These are phyloP conservation scores for Phragmatobia fuliginosa DNA, from an alignment of 2,888 invertebrate genomes.

Conservation along the genomic window DNA sequence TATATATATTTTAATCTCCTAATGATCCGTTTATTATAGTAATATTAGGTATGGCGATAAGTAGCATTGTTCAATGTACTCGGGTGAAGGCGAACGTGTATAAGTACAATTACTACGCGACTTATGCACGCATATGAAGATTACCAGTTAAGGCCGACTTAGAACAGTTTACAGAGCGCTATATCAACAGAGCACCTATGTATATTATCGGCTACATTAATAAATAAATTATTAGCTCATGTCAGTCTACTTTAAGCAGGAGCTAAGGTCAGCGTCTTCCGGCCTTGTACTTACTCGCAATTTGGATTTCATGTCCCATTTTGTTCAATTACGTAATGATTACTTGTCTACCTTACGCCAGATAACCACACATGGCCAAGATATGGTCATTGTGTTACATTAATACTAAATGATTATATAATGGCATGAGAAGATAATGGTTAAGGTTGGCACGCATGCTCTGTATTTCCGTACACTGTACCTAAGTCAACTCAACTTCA, in stretches of 20 bases:
- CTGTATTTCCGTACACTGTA: background rate
- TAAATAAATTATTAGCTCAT: slow-evolving; percentile 51
- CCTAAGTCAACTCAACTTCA: background rate
- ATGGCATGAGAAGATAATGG: slow-evolving; percentile 15
- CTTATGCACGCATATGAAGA: slow-evolving; percentile 1
- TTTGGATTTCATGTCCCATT: slow-evolving; percentile 66
- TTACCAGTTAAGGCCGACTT: background rate
- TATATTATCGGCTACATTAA: slow-evolving; percentile 25
- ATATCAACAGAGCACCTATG: background rate
- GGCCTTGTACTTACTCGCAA: slow-evolving; percentile 63
- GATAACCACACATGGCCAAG: slow-evolving; percentile 59
- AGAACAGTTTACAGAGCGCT: background rate
- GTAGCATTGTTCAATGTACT: too few relatives aligned
- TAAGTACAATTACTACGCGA: background rate
- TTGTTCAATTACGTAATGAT: slow-evolving; percentile 62
- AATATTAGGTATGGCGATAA: slow-evolving; percentile 1
- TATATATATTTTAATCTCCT: background rate
- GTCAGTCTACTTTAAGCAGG: slow-evolving; percentile 55
- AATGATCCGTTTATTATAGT: background rate
- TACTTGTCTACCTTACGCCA: slow-evolving; percentile 68
- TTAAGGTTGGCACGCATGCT: slow-evolving; percentile 5
- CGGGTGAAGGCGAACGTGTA: background rate
- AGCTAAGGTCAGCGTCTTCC: slow-evolving; percentile 54
- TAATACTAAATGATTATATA: slow-evolving; percentile 42
- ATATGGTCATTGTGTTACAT: slow-evolving; percentile 38